Base-by-base conservation (phyloP, 1,140 invertebrate species). In the Meteorus sp. region DNA sequence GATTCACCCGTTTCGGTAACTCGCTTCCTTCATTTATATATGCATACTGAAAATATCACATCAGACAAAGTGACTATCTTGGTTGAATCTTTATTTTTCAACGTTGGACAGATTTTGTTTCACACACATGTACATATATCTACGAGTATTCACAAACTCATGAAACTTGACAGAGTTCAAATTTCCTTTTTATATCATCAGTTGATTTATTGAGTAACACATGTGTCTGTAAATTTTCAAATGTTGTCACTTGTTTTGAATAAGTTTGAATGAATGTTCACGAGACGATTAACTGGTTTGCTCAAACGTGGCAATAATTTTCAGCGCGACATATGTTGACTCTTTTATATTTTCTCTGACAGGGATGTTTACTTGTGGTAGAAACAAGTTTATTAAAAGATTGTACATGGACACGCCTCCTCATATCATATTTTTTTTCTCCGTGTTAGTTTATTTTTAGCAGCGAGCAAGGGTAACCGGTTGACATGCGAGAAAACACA, bases 1-100 rank as follows among this genome's bases (percentile, higher is more conserved):
- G 56, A 69, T 64, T 62, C 58, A 63, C 69, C 65, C 61, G 60
- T 58, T 60, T 70, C 64, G 58, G n/a, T n/a, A n/a, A n/a, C 55
- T 56, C 44, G n/a, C 13, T 19, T 47, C 39, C 55, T 35, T 57
- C 23, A 27, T 17, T 50, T 20, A 8, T 43, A 13, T 23, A 23
- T 23, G 37, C 41, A 48, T 45, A 22, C 19, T 55, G 33, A 25
- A 3, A 31, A 20, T 50, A 20, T 13, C 33, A 29, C 20, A 35
- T n/a, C 9, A 56, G 54, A 45, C 31, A 56, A 43, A 37, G 35
- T 33, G 43, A 27, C 41, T 56, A 33, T 13, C 47, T 33, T 50
- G 17, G n/a, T 27, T 44, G n/a, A n/a, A n/a, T 17, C 25, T 37
- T 27, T 9, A 5, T 11, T 35, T 5, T 2, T 50, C 47, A 15